Evolutionary conservation across 2,797 vertebrate species (phyloP).

Genomic region (Cebuella pygmaea): DNA sequence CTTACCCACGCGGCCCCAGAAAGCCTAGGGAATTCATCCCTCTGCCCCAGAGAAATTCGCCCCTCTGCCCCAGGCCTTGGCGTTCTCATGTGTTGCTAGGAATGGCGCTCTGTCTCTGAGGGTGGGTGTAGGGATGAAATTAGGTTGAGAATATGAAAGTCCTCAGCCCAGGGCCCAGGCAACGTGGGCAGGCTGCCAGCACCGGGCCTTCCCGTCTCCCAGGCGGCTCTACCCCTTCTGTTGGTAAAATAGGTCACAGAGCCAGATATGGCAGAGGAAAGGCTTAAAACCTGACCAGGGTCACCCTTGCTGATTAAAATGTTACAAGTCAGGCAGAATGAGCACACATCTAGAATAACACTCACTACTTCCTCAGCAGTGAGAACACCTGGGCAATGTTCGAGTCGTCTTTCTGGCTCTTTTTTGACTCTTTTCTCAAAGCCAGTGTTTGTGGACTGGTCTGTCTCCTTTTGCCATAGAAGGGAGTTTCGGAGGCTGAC

Average conservation of each 20-base stretch:
- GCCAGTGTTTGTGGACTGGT: not conserved
- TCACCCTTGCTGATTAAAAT: not conserved
- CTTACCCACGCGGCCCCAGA: not conserved
- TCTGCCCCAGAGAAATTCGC: too few species aligned
- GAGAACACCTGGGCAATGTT: not conserved
- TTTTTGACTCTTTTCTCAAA: not conserved
- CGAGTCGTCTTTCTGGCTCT: not conserved
- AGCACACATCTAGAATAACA: not conserved
- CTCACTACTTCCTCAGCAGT: rapidly evolving
- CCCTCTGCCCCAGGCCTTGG: not conserved
- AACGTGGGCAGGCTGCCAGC: rapidly evolving
- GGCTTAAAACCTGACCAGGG: rapidly evolving
- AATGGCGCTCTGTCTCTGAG: not conserved
- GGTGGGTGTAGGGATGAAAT: not conserved
- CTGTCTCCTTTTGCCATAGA: not conserved
- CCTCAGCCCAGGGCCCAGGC: not conserved
- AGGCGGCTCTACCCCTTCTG: not conserved
- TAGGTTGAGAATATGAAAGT: rapidly evolving
- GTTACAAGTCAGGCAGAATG: too few species aligned
- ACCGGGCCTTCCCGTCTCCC: not conserved
- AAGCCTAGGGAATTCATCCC: not conserved
- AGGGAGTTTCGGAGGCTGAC: rapidly evolving
- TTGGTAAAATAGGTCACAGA: not conserved
- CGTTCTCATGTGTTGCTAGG: not conserved
- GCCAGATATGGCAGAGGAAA: not conserved